Base-by-base conservation (phyloP, 2,888 invertebrate genomes). In the Hipparchia semele region DNA sequence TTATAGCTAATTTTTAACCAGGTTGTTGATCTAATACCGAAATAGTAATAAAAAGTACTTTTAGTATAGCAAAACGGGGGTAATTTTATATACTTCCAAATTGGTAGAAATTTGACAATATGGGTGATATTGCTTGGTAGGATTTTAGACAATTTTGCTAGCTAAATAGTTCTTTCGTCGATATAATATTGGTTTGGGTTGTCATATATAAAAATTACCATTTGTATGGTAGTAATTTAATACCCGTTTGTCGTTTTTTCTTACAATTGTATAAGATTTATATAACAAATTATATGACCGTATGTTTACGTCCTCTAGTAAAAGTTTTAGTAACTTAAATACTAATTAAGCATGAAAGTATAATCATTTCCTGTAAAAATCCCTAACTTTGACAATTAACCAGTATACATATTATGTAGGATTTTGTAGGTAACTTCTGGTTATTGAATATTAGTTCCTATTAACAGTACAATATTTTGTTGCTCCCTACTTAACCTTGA, bases 91-190 rank as follows among this genome's bases (percentile, higher is more conserved):
- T 76, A 73, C 73, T 78, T 77, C 76, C 68, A 74, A 77, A 74
- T 72, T 76, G 79, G 78, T 81, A 81, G 80, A 74, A 68, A 72
- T 69, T 76, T 74, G 59, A 73, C 67, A 58, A 66, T 23, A 49
- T 46, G 77, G 77, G 77, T 74, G 75, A 75, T 62, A 74, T 71
- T 77, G 79, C 79, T 77, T 76, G 76, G 80, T 80, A 80, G 79
- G 80, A 73, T 75, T 76, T 76, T 78, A 78, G 78, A 79, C 64
- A 73, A 73, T 72, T 76, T 70, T 73, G 78, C 78, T 78, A 78
- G 78, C 70, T 70, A 74, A 65, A 65, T 77, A 78, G 77, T 74
- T 71, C 68, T 68, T 75, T 70, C 67, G 70, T 68, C 75, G 70
- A 65, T 68, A 64, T 65, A 58, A 68, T 67, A 67, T 71, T 65